Percentiles rank a stretch among this genome's conserved stretches.
Evolutionary conservation across 2,888 invertebrate genomes (phyloP).

Genomic region (Fragum fragum): DNA sequence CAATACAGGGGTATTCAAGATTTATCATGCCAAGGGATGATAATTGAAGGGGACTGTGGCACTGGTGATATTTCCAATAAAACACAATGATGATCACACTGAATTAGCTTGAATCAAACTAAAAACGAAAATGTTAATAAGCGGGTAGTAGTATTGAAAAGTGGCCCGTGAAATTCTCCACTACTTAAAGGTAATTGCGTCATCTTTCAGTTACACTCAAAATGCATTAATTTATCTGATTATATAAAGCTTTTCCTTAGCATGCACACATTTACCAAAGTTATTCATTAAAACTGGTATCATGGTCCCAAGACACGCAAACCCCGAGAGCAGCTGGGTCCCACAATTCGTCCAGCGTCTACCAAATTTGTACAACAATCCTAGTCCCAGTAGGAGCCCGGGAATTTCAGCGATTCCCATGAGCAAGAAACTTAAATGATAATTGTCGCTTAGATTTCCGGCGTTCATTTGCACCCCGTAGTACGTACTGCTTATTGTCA

Average conservation of each 20-base stretch:
- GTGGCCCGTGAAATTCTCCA: too few relatives aligned
- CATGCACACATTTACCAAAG: conserved; percentile 41
- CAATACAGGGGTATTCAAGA: too few relatives aligned
- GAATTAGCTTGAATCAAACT: too few relatives aligned
- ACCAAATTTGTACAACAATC: conserved; percentile 83
- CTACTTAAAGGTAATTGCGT: too few relatives aligned
- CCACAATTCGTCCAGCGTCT: conserved; percentile 75
- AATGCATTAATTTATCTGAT: neutral
- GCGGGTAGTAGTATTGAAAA: too few relatives aligned
- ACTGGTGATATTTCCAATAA: too few relatives aligned
- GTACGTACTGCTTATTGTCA: conserved; percentile 94
- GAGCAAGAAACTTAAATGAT: conserved; percentile 94
- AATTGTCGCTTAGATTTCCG: conserved; percentile 90
- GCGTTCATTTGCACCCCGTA: conserved; percentile 92
- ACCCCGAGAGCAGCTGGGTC: conserved; percentile 52
- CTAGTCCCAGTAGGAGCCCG: conserved; percentile 83
- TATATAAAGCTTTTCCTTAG: neutral
- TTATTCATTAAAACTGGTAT: conserved; percentile 47
- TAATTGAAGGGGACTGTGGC: too few relatives aligned
- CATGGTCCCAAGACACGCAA: conserved; percentile 57
- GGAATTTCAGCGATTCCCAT: conserved; percentile 89
- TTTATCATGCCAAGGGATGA: too few relatives aligned
- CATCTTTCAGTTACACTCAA: too few relatives aligned
- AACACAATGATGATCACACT: too few relatives aligned
- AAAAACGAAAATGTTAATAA: too few relatives aligned